Evolutionary conservation across 2,113 vertebrate species (phyloP).

Genomic region (Progne subis): DNA sequence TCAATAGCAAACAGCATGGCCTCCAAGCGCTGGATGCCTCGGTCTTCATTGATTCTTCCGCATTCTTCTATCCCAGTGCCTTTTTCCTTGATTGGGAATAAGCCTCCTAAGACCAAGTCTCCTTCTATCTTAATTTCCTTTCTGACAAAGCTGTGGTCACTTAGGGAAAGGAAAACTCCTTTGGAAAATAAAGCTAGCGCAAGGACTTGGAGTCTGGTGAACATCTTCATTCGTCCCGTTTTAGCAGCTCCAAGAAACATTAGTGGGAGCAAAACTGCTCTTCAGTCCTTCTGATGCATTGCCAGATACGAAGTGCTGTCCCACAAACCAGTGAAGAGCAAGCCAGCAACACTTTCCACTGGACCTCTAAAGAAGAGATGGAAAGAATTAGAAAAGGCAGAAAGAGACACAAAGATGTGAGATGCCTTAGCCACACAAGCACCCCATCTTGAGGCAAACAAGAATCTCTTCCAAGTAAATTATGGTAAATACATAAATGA

Average conservation of each 20-base stretch:
- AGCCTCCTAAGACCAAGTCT: conserved; percentile 93
- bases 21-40: conserved; percentile 95
- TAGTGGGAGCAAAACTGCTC: conserved; percentile 16
- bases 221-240: conserved; percentile 80
- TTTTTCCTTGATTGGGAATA: conserved; percentile 98
- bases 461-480: background rate
- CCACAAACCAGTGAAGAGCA: conserved; percentile 72
- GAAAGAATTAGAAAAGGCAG: conserved; percentile 54
- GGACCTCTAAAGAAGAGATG: conserved; percentile 74
- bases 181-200: conserved; percentile 86
- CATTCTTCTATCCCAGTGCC: conserved; percentile 93
- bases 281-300: conserved; percentile 78
- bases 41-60: conserved; percentile 93
- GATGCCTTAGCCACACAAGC: background rate
- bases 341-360: conserved; percentile 71
- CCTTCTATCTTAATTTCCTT: conserved; percentile 97
- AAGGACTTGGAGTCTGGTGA: conserved; percentile 80
- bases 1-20: conserved; percentile 98
- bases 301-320: conserved; percentile 62
- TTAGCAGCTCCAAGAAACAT: conserved; percentile 59
- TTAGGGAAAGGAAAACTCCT: conserved; percentile 83
- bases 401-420: background rate
- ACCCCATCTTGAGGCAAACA: background rate
- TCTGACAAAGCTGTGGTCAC: conserved; percentile 87
- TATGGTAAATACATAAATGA: background rate